Evolutionary conservation across 2,113 vertebrate species (phyloP).

Genomic region (Alces alces): DNA sequence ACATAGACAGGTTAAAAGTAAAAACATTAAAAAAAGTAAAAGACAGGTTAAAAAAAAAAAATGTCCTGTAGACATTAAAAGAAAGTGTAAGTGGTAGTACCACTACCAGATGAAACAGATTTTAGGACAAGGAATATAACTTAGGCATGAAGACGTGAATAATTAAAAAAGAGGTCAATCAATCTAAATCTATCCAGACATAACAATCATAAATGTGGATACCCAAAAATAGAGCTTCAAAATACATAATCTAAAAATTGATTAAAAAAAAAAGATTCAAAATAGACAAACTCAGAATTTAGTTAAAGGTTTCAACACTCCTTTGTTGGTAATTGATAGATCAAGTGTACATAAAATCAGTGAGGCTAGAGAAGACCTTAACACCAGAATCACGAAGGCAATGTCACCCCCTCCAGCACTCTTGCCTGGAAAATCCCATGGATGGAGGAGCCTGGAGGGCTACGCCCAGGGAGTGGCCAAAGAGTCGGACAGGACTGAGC

Average conservation of each 20-base stretch:
- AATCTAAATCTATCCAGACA: neutral
- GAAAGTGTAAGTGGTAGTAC: neutral
- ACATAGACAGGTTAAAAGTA: neutral
- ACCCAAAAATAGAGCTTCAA: neutral
- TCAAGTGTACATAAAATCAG: neutral
- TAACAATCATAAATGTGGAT: neutral
- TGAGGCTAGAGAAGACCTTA: neutral
- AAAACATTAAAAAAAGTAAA: too few species aligned
- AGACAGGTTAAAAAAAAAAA: neutral
- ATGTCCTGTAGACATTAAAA: neutral
- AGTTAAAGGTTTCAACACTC: neutral
- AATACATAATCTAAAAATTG: neutral
- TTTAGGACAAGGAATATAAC: neutral
- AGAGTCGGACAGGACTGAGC: neutral
- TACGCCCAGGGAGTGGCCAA: accelerated
- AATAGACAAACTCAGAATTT: neutral
- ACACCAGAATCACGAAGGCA: neutral
- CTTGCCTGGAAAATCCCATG: neutral
- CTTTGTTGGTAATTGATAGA: neutral
- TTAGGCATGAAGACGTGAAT: neutral
- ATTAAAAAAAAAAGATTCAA: neutral
- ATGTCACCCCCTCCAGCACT: neutral
- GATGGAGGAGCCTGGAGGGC: neutral
- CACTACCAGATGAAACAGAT: neutral
- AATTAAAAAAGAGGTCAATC: neutral